phyloP scores from a whole-genome alignment of 2,888 invertebrate species.

The Eupsilia transversa region DNA sequence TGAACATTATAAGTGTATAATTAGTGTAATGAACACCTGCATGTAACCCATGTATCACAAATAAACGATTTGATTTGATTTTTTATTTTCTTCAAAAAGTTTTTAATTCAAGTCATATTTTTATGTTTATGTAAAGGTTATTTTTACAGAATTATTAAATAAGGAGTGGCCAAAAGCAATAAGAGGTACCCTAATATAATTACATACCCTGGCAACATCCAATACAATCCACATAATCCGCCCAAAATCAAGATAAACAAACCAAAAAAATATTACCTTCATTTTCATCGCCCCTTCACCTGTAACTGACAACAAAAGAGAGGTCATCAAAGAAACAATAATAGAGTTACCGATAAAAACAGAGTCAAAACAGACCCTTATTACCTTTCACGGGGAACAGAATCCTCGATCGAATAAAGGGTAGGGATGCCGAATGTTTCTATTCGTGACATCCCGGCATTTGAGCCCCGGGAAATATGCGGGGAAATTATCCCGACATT shows the following conservation, averaged over 20 bases:
- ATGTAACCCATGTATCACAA: too few relatives aligned
- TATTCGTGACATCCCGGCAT: constrained; percentile 49
- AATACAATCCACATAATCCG: constrained; percentile 31
- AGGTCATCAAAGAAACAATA: constrained; percentile 68
- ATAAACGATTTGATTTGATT: too few relatives aligned
- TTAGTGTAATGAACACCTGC: too few relatives aligned
- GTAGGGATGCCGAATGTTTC: constrained; percentile 53
- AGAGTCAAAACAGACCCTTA: constrained; percentile 61
- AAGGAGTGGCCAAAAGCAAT: not conserved
- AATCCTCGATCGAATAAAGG: constrained; percentile 51
- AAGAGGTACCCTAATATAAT: not conserved
- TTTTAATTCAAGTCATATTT: not conserved
- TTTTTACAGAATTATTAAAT: not conserved
- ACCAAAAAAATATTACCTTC: constrained; percentile 46
- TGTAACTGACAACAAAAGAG: constrained; percentile 66
- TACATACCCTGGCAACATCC: constrained; percentile 3
- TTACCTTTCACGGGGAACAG: constrained; percentile 53
- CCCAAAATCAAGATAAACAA: constrained; percentile 46
- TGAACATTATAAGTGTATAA: too few relatives aligned
- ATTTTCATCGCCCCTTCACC: constrained; percentile 44
- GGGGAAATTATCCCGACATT: constrained; percentile 52
- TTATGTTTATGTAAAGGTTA: not conserved
- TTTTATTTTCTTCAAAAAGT: not conserved
- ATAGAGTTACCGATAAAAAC: constrained; percentile 64
- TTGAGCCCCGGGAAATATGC: constrained; percentile 52